These are phyloP conservation scores for Zaprionus lineosus DNA, from an alignment of 2,888 invertebrate genomes.

Conservation along the genomic window DNA sequence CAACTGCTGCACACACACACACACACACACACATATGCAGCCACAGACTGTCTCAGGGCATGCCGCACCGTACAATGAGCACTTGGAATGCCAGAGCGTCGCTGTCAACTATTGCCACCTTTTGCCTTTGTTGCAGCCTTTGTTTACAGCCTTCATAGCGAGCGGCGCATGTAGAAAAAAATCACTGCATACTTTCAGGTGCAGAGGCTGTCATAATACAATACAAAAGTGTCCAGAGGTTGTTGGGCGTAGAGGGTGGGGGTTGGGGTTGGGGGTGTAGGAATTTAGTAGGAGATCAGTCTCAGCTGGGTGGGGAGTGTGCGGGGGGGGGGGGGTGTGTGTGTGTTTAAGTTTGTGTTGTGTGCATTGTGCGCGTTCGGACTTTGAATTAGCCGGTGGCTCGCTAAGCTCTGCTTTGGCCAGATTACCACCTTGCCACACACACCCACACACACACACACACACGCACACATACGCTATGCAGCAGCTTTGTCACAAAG, in stretches of 20 bases:
- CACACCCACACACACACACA: not conserved
- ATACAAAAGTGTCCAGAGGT: slow-evolving; percentile 33
- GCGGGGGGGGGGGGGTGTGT: not conserved
- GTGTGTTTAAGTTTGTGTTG: slow-evolving; percentile 34
- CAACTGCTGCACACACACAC: slow-evolving; percentile 49
- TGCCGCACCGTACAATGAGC: slow-evolving; percentile 68
- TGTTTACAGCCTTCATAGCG: slow-evolving; percentile 60
- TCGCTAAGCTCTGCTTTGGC: slow-evolving; percentile 18
- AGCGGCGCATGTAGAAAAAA: slow-evolving; percentile 27
- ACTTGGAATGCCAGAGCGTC: slow-evolving; percentile 68
- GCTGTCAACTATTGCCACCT: slow-evolving; percentile 55
- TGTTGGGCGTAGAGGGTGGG: no score
- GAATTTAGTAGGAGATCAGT: no score
- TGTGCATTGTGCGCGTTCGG: slow-evolving; percentile 42
- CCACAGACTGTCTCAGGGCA: slow-evolving; percentile 24
- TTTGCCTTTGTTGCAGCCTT: slow-evolving; percentile 57
- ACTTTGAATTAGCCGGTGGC: slow-evolving; percentile 69
- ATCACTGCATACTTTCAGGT: slow-evolving; percentile 73
- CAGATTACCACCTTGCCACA: slow-evolving; percentile 2
- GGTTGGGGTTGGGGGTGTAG: no score
- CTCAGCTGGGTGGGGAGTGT: not conserved
- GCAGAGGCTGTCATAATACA: slow-evolving; percentile 68
- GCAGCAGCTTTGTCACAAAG: slow-evolving; percentile 43
- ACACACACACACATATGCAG: slow-evolving; percentile 15
- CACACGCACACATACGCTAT: not conserved